Evolutionary conservation across 2,888 invertebrate genomes (phyloP), one percentile per base, ranked within the genome.

Genomic region (Melanostoma scalare): DNA sequence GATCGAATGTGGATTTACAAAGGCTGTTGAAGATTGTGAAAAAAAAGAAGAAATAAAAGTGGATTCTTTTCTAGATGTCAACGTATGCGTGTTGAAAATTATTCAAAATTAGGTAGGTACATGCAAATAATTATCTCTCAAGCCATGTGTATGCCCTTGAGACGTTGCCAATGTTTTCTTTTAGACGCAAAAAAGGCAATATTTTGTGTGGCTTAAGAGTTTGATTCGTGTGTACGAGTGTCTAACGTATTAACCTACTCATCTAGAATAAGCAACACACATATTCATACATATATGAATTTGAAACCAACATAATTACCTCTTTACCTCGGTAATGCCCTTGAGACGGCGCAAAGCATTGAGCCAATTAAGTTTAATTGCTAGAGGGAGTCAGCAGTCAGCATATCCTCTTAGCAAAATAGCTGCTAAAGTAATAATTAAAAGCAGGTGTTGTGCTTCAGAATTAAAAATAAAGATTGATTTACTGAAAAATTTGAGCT

Each of bases 1-100:
- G 81, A 81, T 82, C 69, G 74, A 69, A 69, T 74, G 74, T 10
- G 68, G 77, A 73, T 77, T 60, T n/a, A 44, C 40, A 46, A 6
- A 53, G 60, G 53, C 20, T 69, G 52, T 56, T 48, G 44, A 60
- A 48, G 56, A 61, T 55, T 65, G 67, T 72, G 67, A 72, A 63
- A 44, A 72, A 46, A 68, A 44, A 72, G 38, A 68, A 55, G n/a
- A 46, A 46, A 56, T 4, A 67, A 40, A 63, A 77, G 60, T 31
- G 46, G 33, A 69, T 58, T 44, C 38, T 10, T n/a, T 40, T 52
- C 40, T 50, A 56, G 48, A 56, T 56, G 56, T 74, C 8, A n/a
- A 33, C 5, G n/a, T 42, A 30, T 9, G 10, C 52, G 36, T 63
- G 42, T 42, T 36, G 6, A 3, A 46, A 76, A 69, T 69, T 76